Evolutionary conservation across 1,140 invertebrate species (phyloP).

Genomic region (Zaprionus taronus): DNA sequence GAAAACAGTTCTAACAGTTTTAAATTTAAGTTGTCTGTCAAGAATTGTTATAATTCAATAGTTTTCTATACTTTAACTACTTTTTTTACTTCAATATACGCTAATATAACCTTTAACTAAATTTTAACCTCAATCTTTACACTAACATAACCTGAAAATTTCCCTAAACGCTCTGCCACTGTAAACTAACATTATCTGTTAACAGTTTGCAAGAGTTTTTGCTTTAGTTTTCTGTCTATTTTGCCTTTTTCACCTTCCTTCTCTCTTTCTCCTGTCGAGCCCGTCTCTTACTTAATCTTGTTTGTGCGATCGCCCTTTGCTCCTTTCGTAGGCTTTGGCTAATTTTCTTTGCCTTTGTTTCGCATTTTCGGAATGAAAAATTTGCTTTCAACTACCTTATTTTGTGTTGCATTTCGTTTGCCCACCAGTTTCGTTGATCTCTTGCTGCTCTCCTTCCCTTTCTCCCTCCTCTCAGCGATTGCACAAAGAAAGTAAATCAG

Average conservation of each 20-base stretch:
- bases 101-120: no score
- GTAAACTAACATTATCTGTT: background rate
- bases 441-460: constrained; percentile 47
- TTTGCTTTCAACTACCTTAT: constrained; percentile 35
- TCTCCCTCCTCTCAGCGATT: constrained; percentile 34
- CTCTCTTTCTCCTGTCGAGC: background rate
- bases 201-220: background rate
- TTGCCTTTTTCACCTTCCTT: constrained; percentile 17
- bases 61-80: background rate
- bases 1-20: background rate
- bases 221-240: constrained; percentile 19
- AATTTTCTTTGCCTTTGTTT: constrained; percentile 63
- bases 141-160: background rate
- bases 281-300: constrained; percentile 67
- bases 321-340: constrained; percentile 69
- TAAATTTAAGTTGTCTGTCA: background rate
- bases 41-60: background rate
- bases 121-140: background rate
- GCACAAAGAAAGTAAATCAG: constrained; percentile 79
- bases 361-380: constrained; percentile 45
- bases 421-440: constrained; percentile 73
- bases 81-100: background rate
- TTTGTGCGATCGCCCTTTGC: constrained; percentile 77
- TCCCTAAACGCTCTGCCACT: background rate
- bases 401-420: constrained; percentile 41